Evolutionary conservation across 2,113 vertebrate species (phyloP), one percentile per base, ranked within the genome.

Genomic region (Balaeniceps rex): DNA sequence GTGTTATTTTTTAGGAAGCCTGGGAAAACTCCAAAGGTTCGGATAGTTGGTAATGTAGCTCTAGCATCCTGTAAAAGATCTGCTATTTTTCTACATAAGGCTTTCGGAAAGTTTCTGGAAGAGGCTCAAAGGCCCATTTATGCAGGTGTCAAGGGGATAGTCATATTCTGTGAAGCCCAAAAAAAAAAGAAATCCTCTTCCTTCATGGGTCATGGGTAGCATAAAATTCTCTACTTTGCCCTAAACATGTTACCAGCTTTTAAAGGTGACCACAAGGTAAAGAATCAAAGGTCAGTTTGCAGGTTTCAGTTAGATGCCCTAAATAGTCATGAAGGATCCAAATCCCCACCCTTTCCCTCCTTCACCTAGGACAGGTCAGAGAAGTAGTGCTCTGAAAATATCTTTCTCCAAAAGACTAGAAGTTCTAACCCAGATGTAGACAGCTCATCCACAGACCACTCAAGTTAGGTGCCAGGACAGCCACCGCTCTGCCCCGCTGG

Each of bases 41-140:
- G 1, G 40, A 69, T 52, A 84, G 36, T 31, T 78, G 42, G 77
- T 78, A 70, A 78, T 29, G 11, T 44, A 91, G 16, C 44, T 69
- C 10, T 57, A 87, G 92, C 21, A 49, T 46, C 52, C 87, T 83
- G 87, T 77, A 91, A 57, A 95, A 91, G 66, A 80, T 83, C 63
- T 79, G 44, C 44, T 83, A 61, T 95, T 94, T 97, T 91, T 83
- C 84, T 83, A 7, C 17, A 3, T 36, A 61, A 91, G 44, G 22
- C 40, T 82, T 80, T 69, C n/a, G 90, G 57, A 94, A 89, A 76
- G 46, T 72, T 91, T 87, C 93, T 96, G 94, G 82, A 78, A 95
- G 49, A 85, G 22, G 49, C 66, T 94, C 91, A 96, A 96, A 95
- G 82, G 40, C 25, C 63, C 15, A 0, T 72, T 91, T 49, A 38